Base-by-base conservation (phyloP, 2,113 vertebrate genomes). In the Bufo gargarizans region DNA sequence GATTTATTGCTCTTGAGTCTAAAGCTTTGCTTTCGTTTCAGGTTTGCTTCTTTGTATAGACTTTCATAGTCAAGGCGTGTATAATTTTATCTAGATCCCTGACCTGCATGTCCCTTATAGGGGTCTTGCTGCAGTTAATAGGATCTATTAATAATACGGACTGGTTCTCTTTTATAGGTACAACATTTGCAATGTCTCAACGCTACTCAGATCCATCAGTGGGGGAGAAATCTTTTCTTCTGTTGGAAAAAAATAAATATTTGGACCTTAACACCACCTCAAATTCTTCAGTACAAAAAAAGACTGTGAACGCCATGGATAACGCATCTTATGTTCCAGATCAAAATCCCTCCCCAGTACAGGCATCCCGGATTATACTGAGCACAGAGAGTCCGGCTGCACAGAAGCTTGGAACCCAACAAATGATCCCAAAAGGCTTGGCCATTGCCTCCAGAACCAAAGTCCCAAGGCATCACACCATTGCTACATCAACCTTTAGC, bases 341-440 rank as follows among this genome's bases (percentile, higher is more conserved):
- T 43, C 8, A 22, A 16, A 90, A 50, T 0, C 89, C 43, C 0
- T 86, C 85, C 4, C 80, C 86, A 0, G 50, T 88, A 0, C 90
- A 90, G 22, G 88, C 91, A 0, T 92, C 16, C 0, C 90, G 86
- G 2, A 58, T 97, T 14, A 0, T 98, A 63, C 93, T 99, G 69
- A 99, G 97, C 94, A 98, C 97, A 0, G 89, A 96, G 17, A 97
- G 97, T 89, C 91, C 95, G 0, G 97, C 91, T 0, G 96, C 97
- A 0, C 92, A 92, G 14, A 97, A 96, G 91, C 81, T 94, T 85
- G 97, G 98, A 13, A 96, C 94, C 0, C 93, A 95, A 50, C 98
- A 99, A 94, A 91, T 99, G 69, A 99, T 99, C 85, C 98, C 98
- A 16, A 96, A 91, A 50, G 93, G 91, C 91, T 76, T 99, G 91